A percentile compares a stretch with the other conserved stretches of the same genome.
phyloP scores from a whole-genome alignment of 2,888 invertebrate genomes.

The Galerucella nymphaeae region DNA sequence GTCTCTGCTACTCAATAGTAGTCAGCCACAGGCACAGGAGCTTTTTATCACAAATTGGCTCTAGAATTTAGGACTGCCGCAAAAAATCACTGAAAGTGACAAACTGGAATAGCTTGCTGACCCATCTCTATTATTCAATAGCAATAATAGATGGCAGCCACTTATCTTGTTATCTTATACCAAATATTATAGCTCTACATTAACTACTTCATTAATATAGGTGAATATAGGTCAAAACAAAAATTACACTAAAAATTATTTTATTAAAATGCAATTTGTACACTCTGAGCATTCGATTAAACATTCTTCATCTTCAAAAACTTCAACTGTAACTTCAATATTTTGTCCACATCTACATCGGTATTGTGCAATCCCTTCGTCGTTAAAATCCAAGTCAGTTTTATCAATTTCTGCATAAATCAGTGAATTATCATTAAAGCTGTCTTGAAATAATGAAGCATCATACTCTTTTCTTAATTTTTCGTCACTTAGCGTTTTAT shows the following conservation, averaged over 20 bases:
- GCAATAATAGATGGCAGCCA: no score
- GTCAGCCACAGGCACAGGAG: no score
- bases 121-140: no score
- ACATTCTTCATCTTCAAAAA: conserved; percentile 63
- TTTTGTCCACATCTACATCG: conserved; percentile 78
- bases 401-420: conserved; percentile 71
- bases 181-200: no score
- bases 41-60: no score
- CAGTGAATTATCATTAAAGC: conserved; percentile 69
- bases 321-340: conserved; percentile 66
- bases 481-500: conserved; percentile 74
- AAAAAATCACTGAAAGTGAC: no score
- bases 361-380: conserved; percentile 66
- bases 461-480: conserved; percentile 74
- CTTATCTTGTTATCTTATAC: no score
- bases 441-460: conserved; percentile 69
- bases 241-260: conserved; percentile 51
- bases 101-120: no score
- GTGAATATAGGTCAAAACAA: no score
- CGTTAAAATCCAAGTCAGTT: conserved; percentile 65
- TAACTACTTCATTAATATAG: no score
- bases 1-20: no score
- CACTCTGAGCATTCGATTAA: conserved; percentile 78
- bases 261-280: conserved; percentile 75
- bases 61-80: no score